phyloP scores from a whole-genome alignment of 37 sponge, comb jelly and placozoan genomes.

The Aphrocallistes beatrix region DNA sequence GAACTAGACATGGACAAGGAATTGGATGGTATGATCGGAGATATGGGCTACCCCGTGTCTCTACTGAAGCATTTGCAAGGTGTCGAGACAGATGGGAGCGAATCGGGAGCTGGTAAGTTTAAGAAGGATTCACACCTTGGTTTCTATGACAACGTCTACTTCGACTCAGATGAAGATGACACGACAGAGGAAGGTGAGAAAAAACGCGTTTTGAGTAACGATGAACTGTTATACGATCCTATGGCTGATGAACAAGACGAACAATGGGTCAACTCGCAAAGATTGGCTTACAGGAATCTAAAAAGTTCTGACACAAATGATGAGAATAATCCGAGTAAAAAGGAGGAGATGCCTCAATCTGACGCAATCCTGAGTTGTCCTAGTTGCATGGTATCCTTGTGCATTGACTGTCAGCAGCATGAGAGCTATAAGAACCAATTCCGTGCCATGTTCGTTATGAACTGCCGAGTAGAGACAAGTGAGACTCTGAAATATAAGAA shows the following conservation, averaged over 20 bases:
- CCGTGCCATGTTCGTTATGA: constrained; percentile 89
- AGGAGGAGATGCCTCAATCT: constrained; percentile 24
- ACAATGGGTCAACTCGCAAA: constrained; percentile 60
- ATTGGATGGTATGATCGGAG: neutral
- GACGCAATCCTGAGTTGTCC: constrained; percentile 83
- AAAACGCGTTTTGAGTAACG: constrained; percentile 44
- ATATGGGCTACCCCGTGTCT: neutral
- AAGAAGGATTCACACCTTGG: neutral
- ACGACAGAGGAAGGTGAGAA: neutral
- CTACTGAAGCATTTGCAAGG: neutral
- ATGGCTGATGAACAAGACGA: constrained; percentile 77
- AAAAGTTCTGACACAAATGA: neutral
- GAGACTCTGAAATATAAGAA: constrained; percentile 54
- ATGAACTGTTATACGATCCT: constrained; percentile 91
- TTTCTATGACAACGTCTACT: constrained; percentile 16
- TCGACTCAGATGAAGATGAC: neutral
- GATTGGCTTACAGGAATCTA: constrained; percentile 59
- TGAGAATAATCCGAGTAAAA: neutral
- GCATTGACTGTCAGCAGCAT: constrained; percentile 85
- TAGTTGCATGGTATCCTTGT: constrained; percentile 74
- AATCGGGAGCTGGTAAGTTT: neutral
- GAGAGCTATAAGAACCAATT: constrained; percentile 63
- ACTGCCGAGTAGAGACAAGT: constrained; percentile 53
- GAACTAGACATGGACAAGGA: neutral
- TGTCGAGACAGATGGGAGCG: neutral